Conservation (phyloP, 2,797 vertebrate genomes). For the Coregonus ussuriensis region DNA sequence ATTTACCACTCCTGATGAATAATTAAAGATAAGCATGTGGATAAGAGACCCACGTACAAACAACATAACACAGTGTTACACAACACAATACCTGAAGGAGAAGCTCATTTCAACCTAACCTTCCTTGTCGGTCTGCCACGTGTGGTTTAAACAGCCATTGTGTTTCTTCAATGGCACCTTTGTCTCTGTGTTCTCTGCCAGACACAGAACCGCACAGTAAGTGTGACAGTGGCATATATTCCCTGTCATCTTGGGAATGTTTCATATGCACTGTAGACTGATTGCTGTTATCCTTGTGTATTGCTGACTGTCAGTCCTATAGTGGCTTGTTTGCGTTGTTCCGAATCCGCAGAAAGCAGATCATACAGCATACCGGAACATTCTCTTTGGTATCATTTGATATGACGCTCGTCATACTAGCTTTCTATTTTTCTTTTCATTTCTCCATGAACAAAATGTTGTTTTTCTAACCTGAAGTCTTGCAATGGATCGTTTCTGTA, state of each 20-base stretch:
- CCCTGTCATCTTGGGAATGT: neutral
- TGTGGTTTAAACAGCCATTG: conserved; percentile 53
- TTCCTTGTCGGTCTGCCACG: conserved; percentile 40
- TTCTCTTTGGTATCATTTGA: neutral
- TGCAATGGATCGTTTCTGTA: too few species aligned
- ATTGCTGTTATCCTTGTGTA: neutral
- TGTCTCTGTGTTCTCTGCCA: conserved; percentile 36
- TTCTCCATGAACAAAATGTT: conserved; percentile 31
- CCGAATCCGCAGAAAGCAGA: neutral
- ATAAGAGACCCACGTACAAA: conserved; percentile 51
- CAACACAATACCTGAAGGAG: conserved; percentile 50
- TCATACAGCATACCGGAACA: too few species aligned
- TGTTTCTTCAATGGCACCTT: conserved; percentile 32
- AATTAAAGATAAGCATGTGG: conserved; percentile 57
- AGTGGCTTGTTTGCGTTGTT: neutral
- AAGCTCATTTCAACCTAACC: conserved; percentile 23
- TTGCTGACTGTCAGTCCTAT: neutral
- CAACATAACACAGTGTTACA: neutral
- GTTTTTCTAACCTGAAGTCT: too few species aligned
- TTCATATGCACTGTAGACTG: neutral
- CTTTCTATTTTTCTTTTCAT: neutral
- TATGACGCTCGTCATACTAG: neutral
- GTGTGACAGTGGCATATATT: conserved; percentile 9
- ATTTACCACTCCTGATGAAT: conserved; percentile 62
- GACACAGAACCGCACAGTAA: neutral